Base-by-base conservation (phyloP, 2,888 invertebrate genomes). In the Masnerella sp. region DNA sequence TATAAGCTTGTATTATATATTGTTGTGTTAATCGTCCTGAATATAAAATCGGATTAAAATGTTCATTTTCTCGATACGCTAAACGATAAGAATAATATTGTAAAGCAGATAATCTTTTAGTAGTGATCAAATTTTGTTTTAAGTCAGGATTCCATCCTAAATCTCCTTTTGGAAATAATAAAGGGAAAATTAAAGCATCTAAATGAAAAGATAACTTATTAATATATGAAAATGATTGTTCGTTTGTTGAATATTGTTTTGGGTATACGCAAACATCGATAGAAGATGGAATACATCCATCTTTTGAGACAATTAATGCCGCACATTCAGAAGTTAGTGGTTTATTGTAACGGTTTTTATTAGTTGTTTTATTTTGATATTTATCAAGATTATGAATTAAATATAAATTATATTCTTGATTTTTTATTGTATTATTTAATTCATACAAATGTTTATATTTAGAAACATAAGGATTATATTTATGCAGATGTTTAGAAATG, bases 81-180 rank as follows among this genome's bases (percentile, higher is more conserved):
- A 61, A 22, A 17, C 69, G 49, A 47, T 69, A 61, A 14, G 69
- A 61, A 61, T 69, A 69, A 61, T 38, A 69, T 47, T 69, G 59
- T 5, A 20, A 12, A 30, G 69, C 20, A 28, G 45, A 45, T 38
- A 61, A 17, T 30, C 30, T 7, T 25, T 30, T 64, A 3, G 2
- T 11, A 38, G 17, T n/a, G 18, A 4, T 14, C 1, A 3, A 3
- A 34, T 34, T 34, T 42, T 28, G 11, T 15, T 42, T 38, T 17
- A 54, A 9, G 3, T 42, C 2, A 1, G 51, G 49, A 51, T 51
- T 70, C 64, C 70, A 42, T 9, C 69, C 52, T 12, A 59, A 28
- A 51, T 62, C 61, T 5, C 40, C 38, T 17, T 30, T 30, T 3
- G 58, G 43, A 34, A 58, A 58, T 9, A 58, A 34, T 0, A 58